Conservation (phyloP, 1,140 invertebrate genomes). For the Tribolium madens region DNA sequence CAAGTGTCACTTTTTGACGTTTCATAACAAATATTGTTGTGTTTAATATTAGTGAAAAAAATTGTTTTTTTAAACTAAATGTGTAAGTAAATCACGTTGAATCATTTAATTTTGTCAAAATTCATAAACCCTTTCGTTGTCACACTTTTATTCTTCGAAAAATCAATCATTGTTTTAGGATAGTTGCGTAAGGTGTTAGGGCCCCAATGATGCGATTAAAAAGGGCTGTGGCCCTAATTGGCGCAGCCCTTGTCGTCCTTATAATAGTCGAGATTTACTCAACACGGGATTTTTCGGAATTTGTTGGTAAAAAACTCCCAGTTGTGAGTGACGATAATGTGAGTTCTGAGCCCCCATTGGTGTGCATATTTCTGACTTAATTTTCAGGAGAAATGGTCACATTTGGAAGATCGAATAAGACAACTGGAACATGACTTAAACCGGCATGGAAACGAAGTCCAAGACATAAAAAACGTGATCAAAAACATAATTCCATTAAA, state of each 20-base stretch:
- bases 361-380: no score
- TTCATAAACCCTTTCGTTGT: background rate
- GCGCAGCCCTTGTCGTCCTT: slow-evolving; percentile 53
- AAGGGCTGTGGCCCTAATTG: slow-evolving; percentile 57
- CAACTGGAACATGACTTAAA: slow-evolving; percentile 75
- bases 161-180: background rate
- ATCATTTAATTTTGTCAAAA: background rate
- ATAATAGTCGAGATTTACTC: slow-evolving; percentile 61
- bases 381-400: slow-evolving; percentile 75
- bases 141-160: no score
- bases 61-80: background rate
- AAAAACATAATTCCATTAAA: slow-evolving; percentile 60
- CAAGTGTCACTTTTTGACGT: slow-evolving; percentile 14
- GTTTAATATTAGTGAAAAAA: no score
- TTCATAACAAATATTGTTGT: background rate
- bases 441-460: slow-evolving; percentile 72
- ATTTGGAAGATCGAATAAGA: slow-evolving; percentile 74
- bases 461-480: slow-evolving; percentile 69
- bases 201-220: slow-evolving; percentile 56
- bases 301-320: slow-evolving; percentile 51
- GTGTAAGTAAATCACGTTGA: background rate
- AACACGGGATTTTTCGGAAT: slow-evolving; percentile 56
- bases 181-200: background rate
- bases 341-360: slow-evolving; percentile 49
- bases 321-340: slow-evolving; percentile 59